phyloP scores from a whole-genome alignment of 2,888 invertebrate genomes.

The Coenonympha glycerion region DNA sequence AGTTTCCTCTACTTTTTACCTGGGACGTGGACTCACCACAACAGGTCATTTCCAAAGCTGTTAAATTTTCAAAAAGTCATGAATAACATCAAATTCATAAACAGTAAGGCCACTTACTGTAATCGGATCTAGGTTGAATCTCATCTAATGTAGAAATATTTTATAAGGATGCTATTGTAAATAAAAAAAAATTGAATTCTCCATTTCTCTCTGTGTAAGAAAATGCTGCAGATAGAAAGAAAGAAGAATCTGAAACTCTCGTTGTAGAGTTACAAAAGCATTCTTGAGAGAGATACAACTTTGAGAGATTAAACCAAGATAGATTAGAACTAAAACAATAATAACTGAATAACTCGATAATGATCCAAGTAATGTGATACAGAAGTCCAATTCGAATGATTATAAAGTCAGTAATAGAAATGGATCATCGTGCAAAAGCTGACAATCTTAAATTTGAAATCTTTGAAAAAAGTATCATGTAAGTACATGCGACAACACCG shows the following conservation, averaged over 20 bases:
- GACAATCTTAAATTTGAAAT: slow-evolving; percentile 29
- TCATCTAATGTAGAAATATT: no score
- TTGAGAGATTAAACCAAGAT: slow-evolving; percentile 8
- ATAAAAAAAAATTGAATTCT: no score
- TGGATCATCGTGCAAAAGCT: slow-evolving; percentile 48
- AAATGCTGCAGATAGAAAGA: no score
- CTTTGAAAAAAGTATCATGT: slow-evolving; percentile 22
- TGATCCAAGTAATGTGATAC: neutral
- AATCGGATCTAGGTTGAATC: neutral
- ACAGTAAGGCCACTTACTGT: neutral
- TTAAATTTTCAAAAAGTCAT: slow-evolving; percentile 60
- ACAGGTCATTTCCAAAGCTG: slow-evolving; percentile 75
- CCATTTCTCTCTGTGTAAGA: no score
- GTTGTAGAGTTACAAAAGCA: no score
- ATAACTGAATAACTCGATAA: neutral
- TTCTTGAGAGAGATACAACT: no score
- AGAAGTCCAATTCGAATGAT: slow-evolving; percentile 2
- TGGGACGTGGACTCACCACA: slow-evolving; percentile 70
- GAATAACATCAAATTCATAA: slow-evolving; percentile 27
- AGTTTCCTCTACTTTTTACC: slow-evolving; percentile 60
- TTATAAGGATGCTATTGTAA: no score
- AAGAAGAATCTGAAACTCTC: no score
- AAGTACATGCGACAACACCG: slow-evolving; percentile 59
- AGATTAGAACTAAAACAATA: neutral
- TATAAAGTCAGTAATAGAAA: slow-evolving; percentile 14